Evolutionary conservation across 2,888 invertebrate genomes (phyloP).

Genomic region (Phortica magna): DNA sequence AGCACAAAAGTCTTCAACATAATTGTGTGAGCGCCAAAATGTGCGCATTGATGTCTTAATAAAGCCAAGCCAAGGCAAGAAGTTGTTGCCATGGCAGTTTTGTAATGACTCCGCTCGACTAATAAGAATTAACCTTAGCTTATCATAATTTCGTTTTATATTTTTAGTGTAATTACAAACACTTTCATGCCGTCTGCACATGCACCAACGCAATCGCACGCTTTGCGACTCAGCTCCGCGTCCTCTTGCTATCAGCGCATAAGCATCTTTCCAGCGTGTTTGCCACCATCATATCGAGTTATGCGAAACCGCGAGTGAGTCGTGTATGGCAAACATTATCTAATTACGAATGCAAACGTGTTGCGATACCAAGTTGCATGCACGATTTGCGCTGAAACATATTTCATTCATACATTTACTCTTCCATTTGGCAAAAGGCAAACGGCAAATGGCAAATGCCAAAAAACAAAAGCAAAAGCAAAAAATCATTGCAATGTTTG

Average conservation of each 20-base stretch:
- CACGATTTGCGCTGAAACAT: not conserved
- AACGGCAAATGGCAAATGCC: too few species aligned
- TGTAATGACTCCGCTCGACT: not conserved
- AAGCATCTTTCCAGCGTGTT: conserved; percentile 36
- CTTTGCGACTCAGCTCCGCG: not conserved
- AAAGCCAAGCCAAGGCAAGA: too few species aligned
- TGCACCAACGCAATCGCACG: conserved; percentile 22
- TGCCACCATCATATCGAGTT: conserved; percentile 35
- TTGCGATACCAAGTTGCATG: not conserved
- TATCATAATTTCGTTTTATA: not conserved
- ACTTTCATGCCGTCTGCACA: conserved; percentile 11
- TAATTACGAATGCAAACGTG: not conserved
- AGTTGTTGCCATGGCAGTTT: too few species aligned
- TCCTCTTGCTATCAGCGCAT: conserved; percentile 5
- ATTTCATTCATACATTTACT: not conserved
- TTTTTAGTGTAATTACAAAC: not conserved
- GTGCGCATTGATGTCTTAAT: too few species aligned
- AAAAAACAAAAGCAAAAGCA: not conserved
- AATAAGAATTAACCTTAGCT: not conserved
- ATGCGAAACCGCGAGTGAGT: conserved; percentile 3
- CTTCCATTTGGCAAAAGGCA: not conserved
- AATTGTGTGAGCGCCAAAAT: too few species aligned
- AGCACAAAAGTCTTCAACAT: too few species aligned
- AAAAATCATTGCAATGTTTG: conserved; percentile 49
- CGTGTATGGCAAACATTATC: not conserved